Evolutionary conservation across 1,140 invertebrate genomes (phyloP).

Genomic region (Liolophura sinensis): DNA sequence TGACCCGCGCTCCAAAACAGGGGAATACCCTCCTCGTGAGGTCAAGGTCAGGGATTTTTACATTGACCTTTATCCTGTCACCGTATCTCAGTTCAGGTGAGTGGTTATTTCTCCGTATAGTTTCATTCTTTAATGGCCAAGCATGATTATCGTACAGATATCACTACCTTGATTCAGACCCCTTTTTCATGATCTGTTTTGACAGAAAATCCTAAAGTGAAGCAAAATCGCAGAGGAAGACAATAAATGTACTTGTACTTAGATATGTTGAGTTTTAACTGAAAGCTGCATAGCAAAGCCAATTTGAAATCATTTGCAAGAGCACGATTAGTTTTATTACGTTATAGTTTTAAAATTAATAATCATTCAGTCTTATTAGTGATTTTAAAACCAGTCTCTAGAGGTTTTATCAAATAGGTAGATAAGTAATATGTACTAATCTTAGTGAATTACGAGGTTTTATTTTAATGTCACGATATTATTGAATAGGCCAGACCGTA

Average conservation of each 20-base stretch:
- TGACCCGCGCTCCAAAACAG: conserved; percentile 39
- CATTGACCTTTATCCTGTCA: conserved; percentile 48
- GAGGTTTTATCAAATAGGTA: too few species aligned
- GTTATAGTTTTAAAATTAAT: too few species aligned
- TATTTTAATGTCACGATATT: too few species aligned
- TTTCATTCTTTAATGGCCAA: background rate
- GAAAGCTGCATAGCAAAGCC: too few species aligned
- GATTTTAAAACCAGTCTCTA: too few species aligned
- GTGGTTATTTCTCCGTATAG: conserved; percentile 1
- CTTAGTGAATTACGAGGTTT: too few species aligned
- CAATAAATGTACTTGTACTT: background rate
- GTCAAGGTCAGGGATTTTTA: conserved; percentile 41
- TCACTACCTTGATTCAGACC: background rate
- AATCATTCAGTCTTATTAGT: too few species aligned
- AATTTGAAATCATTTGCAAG: too few species aligned
- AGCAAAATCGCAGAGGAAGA: background rate
- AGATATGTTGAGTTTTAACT: background rate
- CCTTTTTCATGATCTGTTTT: background rate
- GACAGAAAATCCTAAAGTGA: background rate
- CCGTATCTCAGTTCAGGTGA: conserved; percentile 46
- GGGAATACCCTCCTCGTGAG: conserved; percentile 47
- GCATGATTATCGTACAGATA: background rate
- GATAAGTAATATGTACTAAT: too few species aligned
- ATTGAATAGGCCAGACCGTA: too few species aligned
- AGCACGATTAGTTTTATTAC: too few species aligned